phyloP scores from a whole-genome alignment of 2,113 vertebrate species.

The Leptosomus discolor region DNA sequence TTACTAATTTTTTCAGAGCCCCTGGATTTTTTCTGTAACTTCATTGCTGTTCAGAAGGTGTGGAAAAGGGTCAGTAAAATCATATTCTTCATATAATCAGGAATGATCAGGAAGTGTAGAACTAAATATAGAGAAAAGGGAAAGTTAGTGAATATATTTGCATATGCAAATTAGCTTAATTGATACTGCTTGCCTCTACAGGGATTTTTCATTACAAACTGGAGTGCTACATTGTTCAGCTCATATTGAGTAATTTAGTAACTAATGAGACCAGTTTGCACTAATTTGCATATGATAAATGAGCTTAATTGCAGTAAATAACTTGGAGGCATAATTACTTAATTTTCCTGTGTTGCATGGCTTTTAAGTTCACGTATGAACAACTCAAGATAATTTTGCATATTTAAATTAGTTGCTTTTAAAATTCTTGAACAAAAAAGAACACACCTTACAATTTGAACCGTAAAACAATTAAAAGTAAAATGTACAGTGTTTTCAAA shows the following conservation, averaged over 20 bases:
- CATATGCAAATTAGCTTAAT: constrained; percentile 89
- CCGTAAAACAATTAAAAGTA: constrained; percentile 71
- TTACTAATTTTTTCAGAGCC: neutral
- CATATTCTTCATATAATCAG: constrained; percentile 66
- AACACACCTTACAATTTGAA: constrained; percentile 76
- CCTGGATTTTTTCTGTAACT: constrained; percentile 7
- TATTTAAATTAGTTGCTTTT: constrained; percentile 84
- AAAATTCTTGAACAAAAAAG: constrained; percentile 77
- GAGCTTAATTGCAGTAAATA: constrained; percentile 91
- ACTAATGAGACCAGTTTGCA: constrained; percentile 90
- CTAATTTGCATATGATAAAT: constrained; percentile 91
- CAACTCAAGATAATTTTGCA: constrained; percentile 86
- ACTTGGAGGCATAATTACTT: constrained; percentile 90
- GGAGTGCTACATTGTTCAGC: constrained; percentile 89
- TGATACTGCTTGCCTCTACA: constrained; percentile 89
- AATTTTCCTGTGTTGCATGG: constrained; percentile 88
- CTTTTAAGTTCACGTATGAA: constrained; percentile 88
- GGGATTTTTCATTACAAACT: constrained; percentile 91
- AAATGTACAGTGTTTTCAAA: constrained; percentile 37
- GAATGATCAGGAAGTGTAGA: constrained; percentile 80
- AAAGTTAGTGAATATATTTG: constrained; percentile 86
- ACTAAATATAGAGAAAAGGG: constrained; percentile 85
- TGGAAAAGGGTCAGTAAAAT: constrained; percentile 64
- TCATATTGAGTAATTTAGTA: constrained; percentile 91
- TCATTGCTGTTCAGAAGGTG: constrained; percentile 16